Evolutionary conservation across 1,140 invertebrate species (phyloP).

Genomic region (Temnothorax longispinosus): DNA sequence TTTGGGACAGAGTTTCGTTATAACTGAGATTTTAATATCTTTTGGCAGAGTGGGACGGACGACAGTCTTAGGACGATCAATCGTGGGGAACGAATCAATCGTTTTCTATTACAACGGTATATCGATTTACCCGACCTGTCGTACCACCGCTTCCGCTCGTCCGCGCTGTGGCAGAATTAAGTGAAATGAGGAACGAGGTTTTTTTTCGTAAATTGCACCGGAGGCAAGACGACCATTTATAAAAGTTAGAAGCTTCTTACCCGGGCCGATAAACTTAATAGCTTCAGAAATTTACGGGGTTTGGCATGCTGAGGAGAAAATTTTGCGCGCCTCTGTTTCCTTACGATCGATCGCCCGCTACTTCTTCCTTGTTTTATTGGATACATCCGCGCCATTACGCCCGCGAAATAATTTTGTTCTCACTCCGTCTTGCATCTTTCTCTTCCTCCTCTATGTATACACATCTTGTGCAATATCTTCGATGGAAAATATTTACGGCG

Average conservation of each 20-base stretch:
- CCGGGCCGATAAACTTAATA: constrained; percentile 82
- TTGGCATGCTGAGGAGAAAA: constrained; percentile 60
- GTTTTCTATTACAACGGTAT: constrained; percentile 77
- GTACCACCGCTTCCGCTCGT: constrained; percentile 6
- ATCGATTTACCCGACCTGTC: constrained; percentile 54
- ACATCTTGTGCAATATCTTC: constrained; percentile 42
- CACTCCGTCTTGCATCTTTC: background rate
- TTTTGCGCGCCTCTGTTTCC: constrained; percentile 59
- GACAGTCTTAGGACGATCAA: background rate
- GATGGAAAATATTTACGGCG: constrained; percentile 53
- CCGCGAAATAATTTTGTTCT: constrained; percentile 55
- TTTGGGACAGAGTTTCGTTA: constrained; percentile 13
- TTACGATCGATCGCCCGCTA: constrained; percentile 16
- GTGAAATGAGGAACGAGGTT: constrained; percentile 78
- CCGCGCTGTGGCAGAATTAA: constrained; percentile 68
- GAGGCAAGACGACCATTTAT: constrained; percentile 78
- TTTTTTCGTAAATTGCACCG: constrained; percentile 81
- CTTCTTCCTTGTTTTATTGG: constrained; percentile 46
- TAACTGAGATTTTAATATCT: constrained; percentile 44
- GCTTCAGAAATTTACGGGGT: constrained; percentile 81
- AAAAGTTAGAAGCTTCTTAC: constrained; percentile 82
- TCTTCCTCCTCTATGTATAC: background rate
- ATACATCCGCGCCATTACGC: constrained; percentile 55
- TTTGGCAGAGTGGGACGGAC: background rate
- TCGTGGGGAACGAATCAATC: constrained; percentile 54